Evolutionary conservation across 2,113 vertebrate species (phyloP).

Genomic region (Corynorhinus townsendii): DNA sequence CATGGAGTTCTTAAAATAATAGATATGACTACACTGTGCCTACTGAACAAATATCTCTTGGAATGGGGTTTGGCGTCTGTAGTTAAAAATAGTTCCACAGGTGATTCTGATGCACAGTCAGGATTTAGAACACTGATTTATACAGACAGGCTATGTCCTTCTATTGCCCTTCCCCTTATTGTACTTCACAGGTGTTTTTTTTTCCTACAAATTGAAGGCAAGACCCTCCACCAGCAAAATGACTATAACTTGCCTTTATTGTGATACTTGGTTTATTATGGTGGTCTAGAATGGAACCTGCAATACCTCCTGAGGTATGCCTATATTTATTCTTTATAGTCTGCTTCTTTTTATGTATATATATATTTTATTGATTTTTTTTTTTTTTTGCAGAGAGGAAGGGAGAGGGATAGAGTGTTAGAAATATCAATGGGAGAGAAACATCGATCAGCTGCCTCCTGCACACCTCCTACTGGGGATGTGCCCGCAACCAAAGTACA

Average conservation of each 20-base stretch:
- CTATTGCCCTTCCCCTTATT: not conserved
- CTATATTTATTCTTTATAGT: too few relatives aligned
- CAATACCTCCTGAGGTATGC: too few relatives aligned
- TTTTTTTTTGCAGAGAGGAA: too few relatives aligned
- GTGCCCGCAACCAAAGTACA: too few relatives aligned
- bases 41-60: not conserved
- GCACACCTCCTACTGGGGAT: too few relatives aligned
- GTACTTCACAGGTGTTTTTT: not conserved
- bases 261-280: not conserved
- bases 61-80: not conserved
- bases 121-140: not conserved
- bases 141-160: not conserved
- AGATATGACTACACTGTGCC: not conserved
- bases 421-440: too few relatives aligned
- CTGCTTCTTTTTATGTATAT: not conserved
- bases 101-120: not conserved
- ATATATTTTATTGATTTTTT: too few relatives aligned
- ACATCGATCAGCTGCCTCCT: too few relatives aligned
- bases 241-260: not conserved
- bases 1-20: not conserved
- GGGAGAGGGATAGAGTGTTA: too few relatives aligned
- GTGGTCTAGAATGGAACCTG: not conserved
- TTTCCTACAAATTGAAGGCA: not conserved
- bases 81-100: not conserved
- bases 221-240: not conserved